Evolutionary conservation across 2,888 invertebrate genomes (phyloP), one percentile per base, ranked within the genome.

Genomic region (Zele albiditarsus): DNA sequence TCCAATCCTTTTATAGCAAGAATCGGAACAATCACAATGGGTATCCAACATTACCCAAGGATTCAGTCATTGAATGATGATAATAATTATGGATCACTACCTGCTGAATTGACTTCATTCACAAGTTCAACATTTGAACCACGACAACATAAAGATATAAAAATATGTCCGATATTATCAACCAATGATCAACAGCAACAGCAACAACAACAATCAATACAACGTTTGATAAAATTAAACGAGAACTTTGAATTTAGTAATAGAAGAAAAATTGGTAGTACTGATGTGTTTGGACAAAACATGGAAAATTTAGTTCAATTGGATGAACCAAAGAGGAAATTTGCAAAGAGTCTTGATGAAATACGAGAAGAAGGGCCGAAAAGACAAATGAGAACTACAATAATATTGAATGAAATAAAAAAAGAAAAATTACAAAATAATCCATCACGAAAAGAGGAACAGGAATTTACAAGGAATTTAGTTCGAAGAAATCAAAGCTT

Each of bases 261-360:
- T 69, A 83, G 85, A 4, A 75, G 86, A n/a, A 87, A 84, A 62
- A 84, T 85, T 70, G 85, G 86, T 3, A 87, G 85, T 69, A 89
- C 89, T 6, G 90, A 90, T 68, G 86, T 87, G 2, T 89, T 89
- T 66, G 89, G 86, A 1, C 86, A 88, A 72, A 88, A 88, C 25
- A 83, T 88, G 81, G 88, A 88, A 69, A 88, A 88, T 71, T 76
- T 88, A 42, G 85, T 89, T 49, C 87, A 89, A 66, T 78, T 88
- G 27, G 88, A 89, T 8, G 90, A 90, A 46, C 89, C 84, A 38
- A 84, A 83, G 23, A 77, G 84, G 20, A 82, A 88, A 77, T 84
- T 88, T 77, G 75, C 88, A 75, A 84, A 83, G 73, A 88, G 86
- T 66, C 73, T 88, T 33, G 86, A 87, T 71, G 88, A 87, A 78